Base-by-base conservation (phyloP, 2,888 invertebrate species). In the Linnaemya tessellans region DNA sequence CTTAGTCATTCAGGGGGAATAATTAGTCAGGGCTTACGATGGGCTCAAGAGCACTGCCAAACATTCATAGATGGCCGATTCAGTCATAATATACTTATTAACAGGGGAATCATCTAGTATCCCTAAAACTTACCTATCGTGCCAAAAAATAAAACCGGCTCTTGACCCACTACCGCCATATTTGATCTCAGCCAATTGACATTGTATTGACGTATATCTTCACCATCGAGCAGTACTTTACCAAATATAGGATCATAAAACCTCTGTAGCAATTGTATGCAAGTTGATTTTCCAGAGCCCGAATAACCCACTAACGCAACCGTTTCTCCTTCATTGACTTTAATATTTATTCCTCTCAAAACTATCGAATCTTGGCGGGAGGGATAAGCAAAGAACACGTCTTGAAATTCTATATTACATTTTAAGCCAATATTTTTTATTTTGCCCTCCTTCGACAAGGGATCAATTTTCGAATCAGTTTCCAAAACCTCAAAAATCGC, bases 161-260 rank as follows among this genome's bases (percentile, higher is more conserved):
- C 98, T 91, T 98, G 98, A 0, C 97, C 96, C 15, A 98, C 98
- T 3, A 97, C 95, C 0, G 97, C 97, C 86, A 98, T 96, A 90
- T 97, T 95, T 35, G 94, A 94, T 75, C 98, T 93, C 35, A 97
- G 91, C 94, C 96, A 96, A 35, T 94, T 93, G 15, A 91, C 94
- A 90, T 97, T 97, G 86, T 97, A 92, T 78, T 94, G 94, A 35
- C 94, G 93, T 67, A 97, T 93, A 89, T 97, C 95, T 75, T 94
- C 90, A 0, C 94, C 95, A 64, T 95, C 95, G 1, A 96, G 92
- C 1, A 92, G 88, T 3, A 96, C 94, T 87, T 92, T 87, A 0
- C 95, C 95, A 10, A 91, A 88, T 1, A 91, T 88, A 0, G 96
- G 96, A 92, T 96, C 96, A 89, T 97, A 97, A 92, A 96, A 95